phyloP scores from a whole-genome alignment of 2,113 vertebrate species.

The Melanostigma gelatinosum region DNA sequence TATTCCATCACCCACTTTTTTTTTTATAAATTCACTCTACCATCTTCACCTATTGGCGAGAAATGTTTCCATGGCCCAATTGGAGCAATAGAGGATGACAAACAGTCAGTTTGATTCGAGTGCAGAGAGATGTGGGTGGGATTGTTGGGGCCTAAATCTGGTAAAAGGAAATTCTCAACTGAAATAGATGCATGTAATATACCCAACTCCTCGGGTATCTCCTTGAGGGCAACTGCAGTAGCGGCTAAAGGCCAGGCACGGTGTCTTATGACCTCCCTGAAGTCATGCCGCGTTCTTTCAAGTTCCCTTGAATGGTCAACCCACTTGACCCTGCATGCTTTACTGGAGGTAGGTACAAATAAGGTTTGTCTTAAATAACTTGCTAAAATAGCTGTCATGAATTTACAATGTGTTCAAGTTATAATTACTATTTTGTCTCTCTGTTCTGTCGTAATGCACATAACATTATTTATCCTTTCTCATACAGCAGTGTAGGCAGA shows the following conservation, averaged over 20 bases:
- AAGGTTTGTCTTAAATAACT: not conserved
- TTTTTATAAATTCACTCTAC: not conserved
- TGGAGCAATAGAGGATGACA: not conserved
- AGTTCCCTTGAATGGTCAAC: constrained; percentile 69
- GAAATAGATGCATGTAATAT: constrained; percentile 68
- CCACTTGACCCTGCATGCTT: constrained; percentile 32
- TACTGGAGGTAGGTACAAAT: not conserved
- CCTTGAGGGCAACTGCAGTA: constrained; percentile 28
- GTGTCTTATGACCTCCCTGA: constrained; percentile 73
- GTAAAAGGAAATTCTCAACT: constrained; percentile 60
- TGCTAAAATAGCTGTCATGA: not conserved
- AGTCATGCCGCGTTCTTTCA: constrained; percentile 58
- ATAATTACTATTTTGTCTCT: not conserved
- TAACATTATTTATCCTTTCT: not conserved
- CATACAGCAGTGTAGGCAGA: not conserved
- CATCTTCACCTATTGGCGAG: not conserved
- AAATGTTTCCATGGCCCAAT: not conserved
- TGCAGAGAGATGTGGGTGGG: not conserved
- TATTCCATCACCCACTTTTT: not conserved
- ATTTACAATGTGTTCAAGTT: not conserved
- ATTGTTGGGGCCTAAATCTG: constrained; percentile 62
- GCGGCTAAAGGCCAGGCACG: constrained; percentile 69
- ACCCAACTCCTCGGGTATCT: constrained; percentile 32
- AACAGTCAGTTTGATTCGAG: not conserved
- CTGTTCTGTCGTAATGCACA: not conserved